Evolutionary conservation across 2,113 vertebrate genomes (phyloP), one percentile per base, ranked within the genome.

Genomic region (Lophochroa leadbeateri): DNA sequence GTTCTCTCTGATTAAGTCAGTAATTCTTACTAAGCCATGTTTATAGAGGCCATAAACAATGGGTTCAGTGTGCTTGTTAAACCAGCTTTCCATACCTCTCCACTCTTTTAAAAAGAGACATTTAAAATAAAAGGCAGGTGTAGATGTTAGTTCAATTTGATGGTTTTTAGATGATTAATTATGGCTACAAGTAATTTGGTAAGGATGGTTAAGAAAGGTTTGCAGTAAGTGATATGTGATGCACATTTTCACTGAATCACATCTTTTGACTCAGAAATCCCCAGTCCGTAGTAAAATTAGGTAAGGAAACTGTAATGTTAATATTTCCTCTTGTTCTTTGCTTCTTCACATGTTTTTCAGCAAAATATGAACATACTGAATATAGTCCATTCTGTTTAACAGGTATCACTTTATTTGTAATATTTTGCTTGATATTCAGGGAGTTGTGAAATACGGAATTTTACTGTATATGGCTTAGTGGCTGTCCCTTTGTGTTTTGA

Each of bases 11-110:
- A 98, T 98, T 98, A 98, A 98, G 97, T 98, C 97, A 95, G 97
- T 98, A 98, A 98, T 98, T 98, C 98, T 98, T 98, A 98, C 97
- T 98, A 98, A 98, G 98, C 98, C 98, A 98, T 97, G 97, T 98
- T 98, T 98, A 98, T 98, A 97, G 97, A 94, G 93, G 98, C 96
- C 96, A 98, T 98, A 98, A 98, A 98, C 98, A 98, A 98, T 98
- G 97, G 97, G 95, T 98, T 98, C 97, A 98, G 96, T 82, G 88
- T 98, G 98, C 98, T 98, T 98, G 98, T 98, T 98, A 98, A 98
- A 98, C 90, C 96, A 97, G 97, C 97, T 98, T 97, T 98, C 97
- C 97, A 97, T 94, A 98, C 97, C 97, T 98, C 95, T 97, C 97
- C 88, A 89, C 97, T 98, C 97, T 97, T 98, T 96, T 98, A 97